Conservation (phyloP, 2,113 vertebrate species). For the Poeciliopsis prolifica region DNA sequence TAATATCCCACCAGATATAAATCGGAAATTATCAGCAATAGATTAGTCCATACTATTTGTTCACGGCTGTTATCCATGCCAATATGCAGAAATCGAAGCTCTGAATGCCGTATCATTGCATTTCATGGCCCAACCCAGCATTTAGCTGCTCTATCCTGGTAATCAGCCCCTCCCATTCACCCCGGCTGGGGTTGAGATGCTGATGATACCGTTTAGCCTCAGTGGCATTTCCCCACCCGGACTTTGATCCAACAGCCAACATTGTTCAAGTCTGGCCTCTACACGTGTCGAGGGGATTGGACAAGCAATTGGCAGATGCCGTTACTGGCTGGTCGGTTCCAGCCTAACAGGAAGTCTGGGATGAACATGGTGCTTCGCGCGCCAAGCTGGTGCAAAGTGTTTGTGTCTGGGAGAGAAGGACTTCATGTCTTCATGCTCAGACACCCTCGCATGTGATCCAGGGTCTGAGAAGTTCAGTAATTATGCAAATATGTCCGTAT, state of each 20-base stretch:
- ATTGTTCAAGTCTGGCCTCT: slow-evolving; percentile 35
- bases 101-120: slow-evolving; percentile 56
- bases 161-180: slow-evolving; percentile 49
- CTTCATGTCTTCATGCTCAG: neutral
- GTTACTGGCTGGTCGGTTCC: slow-evolving; percentile 20
- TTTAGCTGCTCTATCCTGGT: slow-evolving; percentile 40
- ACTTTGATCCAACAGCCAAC: slow-evolving; percentile 59
- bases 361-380: slow-evolving; percentile 31
- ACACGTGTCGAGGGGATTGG: slow-evolving; percentile 16
- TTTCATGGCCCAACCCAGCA: slow-evolving; percentile 47
- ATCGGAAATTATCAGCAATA: slow-evolving; percentile 64
- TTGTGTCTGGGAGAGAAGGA: neutral
- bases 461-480: slow-evolving; percentile 40
- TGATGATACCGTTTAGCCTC: slow-evolving; percentile 58
- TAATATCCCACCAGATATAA: slow-evolving; percentile 59
- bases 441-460: neutral
- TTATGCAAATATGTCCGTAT: slow-evolving; percentile 28
- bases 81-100: slow-evolving; percentile 61
- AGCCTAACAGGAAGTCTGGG: slow-evolving; percentile 52
- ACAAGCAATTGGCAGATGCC: slow-evolving; percentile 54
- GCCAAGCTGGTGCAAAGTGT: slow-evolving; percentile 36
- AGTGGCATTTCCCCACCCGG: slow-evolving; percentile 43
- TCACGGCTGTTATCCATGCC: slow-evolving; percentile 56
- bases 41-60: slow-evolving; percentile 47
- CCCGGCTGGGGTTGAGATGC: slow-evolving; percentile 59